phyloP scores from a whole-genome alignment of 2,797 vertebrate species.

The Brachymystax lenok region DNA sequence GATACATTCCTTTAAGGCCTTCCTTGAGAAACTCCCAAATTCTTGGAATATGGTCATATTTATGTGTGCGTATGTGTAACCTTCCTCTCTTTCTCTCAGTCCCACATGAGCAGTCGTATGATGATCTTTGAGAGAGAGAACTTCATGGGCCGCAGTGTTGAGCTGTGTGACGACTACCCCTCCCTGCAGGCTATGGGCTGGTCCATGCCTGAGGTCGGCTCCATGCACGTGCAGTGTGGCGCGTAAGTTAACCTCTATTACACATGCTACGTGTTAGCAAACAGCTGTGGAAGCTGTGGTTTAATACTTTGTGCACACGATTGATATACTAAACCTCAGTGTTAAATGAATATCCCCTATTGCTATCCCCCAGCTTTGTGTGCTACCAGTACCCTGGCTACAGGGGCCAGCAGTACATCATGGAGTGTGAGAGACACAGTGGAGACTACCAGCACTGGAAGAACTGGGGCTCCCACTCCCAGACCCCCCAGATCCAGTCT shows the following conservation, averaged over 20 bases:
- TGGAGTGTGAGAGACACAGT: slow-evolving; percentile 83
- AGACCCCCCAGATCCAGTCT: slow-evolving; percentile 84
- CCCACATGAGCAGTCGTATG: slow-evolving; percentile 77
- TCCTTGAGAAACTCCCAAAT: neutral
- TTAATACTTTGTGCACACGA: neutral
- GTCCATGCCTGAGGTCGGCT: slow-evolving; percentile 78
- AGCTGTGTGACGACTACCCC: slow-evolving; percentile 82
- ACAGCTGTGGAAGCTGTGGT: too few relatives aligned
- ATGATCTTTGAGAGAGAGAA: slow-evolving; percentile 79
- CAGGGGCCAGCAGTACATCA: slow-evolving; percentile 85
- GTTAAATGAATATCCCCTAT: neutral
- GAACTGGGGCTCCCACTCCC: slow-evolving; percentile 81
- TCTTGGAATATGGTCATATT: neutral
- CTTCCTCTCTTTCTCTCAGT: slow-evolving; percentile 48
- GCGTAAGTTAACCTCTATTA: slow-evolving; percentile 69
- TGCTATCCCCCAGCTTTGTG: slow-evolving; percentile 70
- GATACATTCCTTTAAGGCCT: neutral
- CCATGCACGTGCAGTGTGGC: slow-evolving; percentile 84
- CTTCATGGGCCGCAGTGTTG: slow-evolving; percentile 78
- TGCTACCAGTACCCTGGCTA: slow-evolving; percentile 84
- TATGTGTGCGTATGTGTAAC: neutral
- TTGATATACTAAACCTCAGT: neutral
- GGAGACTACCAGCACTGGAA: slow-evolving; percentile 84
- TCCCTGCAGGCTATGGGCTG: slow-evolving; percentile 86
- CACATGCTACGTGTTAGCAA: neutral